Base-by-base conservation (phyloP, 2,797 vertebrate species). In the Hemitrygon akajei region DNA sequence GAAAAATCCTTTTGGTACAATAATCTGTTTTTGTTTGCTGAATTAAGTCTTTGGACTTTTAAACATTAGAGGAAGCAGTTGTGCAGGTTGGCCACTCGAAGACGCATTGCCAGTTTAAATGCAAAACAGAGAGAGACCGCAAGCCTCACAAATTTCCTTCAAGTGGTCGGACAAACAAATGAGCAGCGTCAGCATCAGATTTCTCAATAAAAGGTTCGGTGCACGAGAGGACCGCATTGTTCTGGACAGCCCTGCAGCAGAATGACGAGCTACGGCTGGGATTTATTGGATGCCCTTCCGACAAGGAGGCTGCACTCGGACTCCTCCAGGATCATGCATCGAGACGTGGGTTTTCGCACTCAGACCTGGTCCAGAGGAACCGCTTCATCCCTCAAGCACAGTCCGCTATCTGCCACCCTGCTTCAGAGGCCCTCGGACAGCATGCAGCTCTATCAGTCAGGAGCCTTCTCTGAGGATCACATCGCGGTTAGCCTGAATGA, bases 61-160 rank as follows among this genome's bases (percentile, higher is more conserved):
- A n/a, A 16, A n/a, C 12, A 56, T 56, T 47, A 82, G 22, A n/a
- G 56, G 30, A 14, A 60, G 58, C 1, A 30, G 10, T 9, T 27
- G 30, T 30, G 6, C 82, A 86, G 56, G 16, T 0, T n/a, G 56
- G 4, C 12, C 11, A 63, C 30, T 82, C 14, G 30, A 86, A 86
- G 10, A 20, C 30, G 47, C 37, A 93, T 93, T 93, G 91, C 91
- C 91, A 58, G 47, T 93, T 93, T 93, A 93, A 93, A 76, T 93
- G 91, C 91, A 76, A 71, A 91, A 20, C 63, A 69, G n/a, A 5
- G 30, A 20, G 71, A 37, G 89, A 71, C 9, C 27, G n/a, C 63
- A 58, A 76, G 71, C 91, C 18, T 93, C 69, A 47, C 69, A 47
- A 58, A 47, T 73, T 93, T 75, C 37, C 27, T 56, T 56, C 37